Percentiles rank a stretch among this genome's conserved stretches.
These are phyloP conservation scores for Geotrupes spiniger DNA, from an alignment of 2,888 invertebrate species.

Conservation along the genomic window DNA sequence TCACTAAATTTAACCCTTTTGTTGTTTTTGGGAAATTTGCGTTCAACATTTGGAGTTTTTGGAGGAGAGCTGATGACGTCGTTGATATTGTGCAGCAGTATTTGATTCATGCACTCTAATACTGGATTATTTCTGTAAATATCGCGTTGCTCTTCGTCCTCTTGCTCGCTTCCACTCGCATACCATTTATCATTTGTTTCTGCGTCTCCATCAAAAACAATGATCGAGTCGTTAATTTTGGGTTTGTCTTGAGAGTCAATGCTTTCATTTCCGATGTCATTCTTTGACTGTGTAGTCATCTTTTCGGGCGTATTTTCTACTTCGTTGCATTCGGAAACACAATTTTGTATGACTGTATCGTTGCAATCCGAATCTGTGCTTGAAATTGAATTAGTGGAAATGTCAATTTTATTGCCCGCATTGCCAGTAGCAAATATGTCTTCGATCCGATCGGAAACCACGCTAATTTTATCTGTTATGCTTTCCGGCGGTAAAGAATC, in stretches of 20 bases:
- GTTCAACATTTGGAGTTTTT: slow-evolving; percentile 46
- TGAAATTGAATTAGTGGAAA: slow-evolving; percentile 11
- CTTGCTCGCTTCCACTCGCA: slow-evolving; percentile 74
- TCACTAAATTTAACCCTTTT: slow-evolving; percentile 50
- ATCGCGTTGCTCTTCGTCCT: slow-evolving; percentile 66
- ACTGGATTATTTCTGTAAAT: slow-evolving; percentile 80
- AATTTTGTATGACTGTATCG: slow-evolving; percentile 23
- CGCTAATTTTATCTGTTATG: slow-evolving; percentile 57
- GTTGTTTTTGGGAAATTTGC: slow-evolving; percentile 40
- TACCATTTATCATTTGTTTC: slow-evolving; percentile 75
- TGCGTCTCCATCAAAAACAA: slow-evolving; percentile 47
- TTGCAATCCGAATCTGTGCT: slow-evolving; percentile 23
- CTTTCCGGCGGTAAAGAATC: slow-evolving; percentile 50
- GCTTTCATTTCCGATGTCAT: slow-evolving; percentile 29
- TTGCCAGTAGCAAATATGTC: slow-evolving; percentile 45
- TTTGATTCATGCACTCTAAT: slow-evolving; percentile 82
- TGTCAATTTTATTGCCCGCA: slow-evolving; percentile 11
- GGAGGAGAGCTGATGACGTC: slow-evolving; percentile 49
- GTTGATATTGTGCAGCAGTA: slow-evolving; percentile 70
- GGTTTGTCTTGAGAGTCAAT: slow-evolving; percentile 5
- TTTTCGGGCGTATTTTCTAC: neutral
- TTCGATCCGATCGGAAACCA: slow-evolving; percentile 58
- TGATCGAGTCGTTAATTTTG: slow-evolving; percentile 51
- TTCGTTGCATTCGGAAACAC: slow-evolving; percentile 3
- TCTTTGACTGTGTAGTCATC: neutral